Percentiles rank a stretch among this genome's conserved stretches.
Conservation (phyloP, 2,113 vertebrate genomes). For the Phaethon lepturus region DNA sequence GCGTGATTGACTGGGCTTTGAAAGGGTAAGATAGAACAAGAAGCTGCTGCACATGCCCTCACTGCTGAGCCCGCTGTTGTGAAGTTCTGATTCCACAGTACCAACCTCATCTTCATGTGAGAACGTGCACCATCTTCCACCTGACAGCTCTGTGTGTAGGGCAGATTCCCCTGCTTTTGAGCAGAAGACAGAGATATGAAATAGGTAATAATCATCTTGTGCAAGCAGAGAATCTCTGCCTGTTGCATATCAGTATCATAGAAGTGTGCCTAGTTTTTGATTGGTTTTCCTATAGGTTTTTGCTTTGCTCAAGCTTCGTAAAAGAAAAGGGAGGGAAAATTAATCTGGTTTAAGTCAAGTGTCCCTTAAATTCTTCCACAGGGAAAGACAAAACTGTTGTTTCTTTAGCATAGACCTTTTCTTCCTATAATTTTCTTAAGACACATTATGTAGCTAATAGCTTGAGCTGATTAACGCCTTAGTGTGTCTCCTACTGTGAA, state of each 20-base stretch:
- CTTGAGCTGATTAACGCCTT: slow-evolving; percentile 43
- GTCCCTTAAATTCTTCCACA: not conserved
- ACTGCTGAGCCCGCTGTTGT: accelerated
- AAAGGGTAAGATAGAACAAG: not conserved
- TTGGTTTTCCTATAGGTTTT: not conserved
- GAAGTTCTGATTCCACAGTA: not conserved
- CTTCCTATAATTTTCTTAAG: not conserved
- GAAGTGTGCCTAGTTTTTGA: not conserved
- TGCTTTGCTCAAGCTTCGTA: not conserved
- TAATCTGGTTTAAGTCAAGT: not conserved
- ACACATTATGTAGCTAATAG: slow-evolving; percentile 28
- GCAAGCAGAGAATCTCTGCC: not conserved
- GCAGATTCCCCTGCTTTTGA: not conserved
- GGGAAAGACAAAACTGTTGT: not conserved
- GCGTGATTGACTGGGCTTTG: not conserved
- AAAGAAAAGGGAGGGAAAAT: accelerated
- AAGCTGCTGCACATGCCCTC: not conserved
- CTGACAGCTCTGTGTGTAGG: not conserved
- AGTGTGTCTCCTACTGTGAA: not conserved
- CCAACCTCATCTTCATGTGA: accelerated
- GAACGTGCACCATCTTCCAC: not conserved
- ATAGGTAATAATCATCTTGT: not conserved
- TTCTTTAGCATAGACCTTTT: not conserved
- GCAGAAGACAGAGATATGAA: not conserved
- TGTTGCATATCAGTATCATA: not conserved